These are phyloP conservation scores for Atethmia centrago DNA, from an alignment of 2,888 invertebrate species.

Conservation along the genomic window DNA sequence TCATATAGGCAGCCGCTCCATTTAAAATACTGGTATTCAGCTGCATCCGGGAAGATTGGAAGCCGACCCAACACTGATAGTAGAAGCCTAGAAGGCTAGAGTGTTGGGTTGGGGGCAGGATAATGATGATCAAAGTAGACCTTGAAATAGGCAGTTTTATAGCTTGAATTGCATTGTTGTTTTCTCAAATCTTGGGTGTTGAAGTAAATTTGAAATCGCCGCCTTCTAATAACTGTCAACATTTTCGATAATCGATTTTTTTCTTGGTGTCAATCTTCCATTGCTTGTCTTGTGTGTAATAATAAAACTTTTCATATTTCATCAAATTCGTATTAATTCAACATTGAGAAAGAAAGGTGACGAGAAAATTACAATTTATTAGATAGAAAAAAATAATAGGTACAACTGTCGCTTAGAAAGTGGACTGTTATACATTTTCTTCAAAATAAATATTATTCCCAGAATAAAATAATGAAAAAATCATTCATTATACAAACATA, in stretches of 20 bases:
- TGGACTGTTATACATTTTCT: not conserved
- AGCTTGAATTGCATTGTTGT: not conserved
- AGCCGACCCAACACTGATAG: no score
- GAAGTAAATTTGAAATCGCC: no score
- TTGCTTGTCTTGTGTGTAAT: no score
- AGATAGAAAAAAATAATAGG: no score
- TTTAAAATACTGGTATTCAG: no score
- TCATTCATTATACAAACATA: not conserved
- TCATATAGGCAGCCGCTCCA: not conserved
- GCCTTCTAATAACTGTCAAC: no score
- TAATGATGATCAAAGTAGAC: not conserved
- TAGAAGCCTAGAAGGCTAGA: no score
- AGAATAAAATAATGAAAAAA: not conserved
- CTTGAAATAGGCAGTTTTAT: not conserved
- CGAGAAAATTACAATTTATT: no score
- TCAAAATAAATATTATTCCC: not conserved
- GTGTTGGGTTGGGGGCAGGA: not conserved
- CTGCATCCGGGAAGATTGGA: not conserved
- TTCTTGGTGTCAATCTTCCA: no score
- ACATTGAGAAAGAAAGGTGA: not conserved
- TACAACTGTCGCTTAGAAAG: not conserved
- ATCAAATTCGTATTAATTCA: no score
- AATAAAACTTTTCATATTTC: no score
- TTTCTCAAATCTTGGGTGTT: not conserved
- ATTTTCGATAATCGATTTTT: no score